These are phyloP conservation scores for Prionace glauca DNA, from an alignment of 2,797 vertebrate genomes.

Conservation along the genomic window DNA sequence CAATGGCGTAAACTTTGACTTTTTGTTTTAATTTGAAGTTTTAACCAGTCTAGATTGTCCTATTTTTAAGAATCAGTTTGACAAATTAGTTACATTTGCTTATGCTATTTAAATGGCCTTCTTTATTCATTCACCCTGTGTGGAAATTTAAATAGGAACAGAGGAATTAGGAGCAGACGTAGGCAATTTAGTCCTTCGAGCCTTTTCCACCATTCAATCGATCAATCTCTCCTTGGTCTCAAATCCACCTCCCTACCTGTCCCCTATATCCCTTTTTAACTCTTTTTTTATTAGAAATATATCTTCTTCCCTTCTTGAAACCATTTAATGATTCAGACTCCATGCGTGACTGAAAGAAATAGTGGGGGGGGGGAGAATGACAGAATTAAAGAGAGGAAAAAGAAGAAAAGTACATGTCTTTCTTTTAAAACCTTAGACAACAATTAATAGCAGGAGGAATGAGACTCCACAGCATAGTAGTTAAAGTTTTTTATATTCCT, in stretches of 20 bases:
- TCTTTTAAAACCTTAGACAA: not conserved
- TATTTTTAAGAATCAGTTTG: not conserved
- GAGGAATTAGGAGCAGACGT: too few species aligned
- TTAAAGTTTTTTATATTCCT: not conserved
- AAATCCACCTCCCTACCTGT: too few species aligned
- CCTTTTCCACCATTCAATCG: too few species aligned
- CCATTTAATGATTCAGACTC: too few species aligned
- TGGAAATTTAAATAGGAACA: not conserved
- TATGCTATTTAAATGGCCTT: not conserved
- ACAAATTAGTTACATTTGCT: not conserved
- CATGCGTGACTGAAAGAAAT: not conserved
- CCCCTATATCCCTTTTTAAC: too few species aligned
- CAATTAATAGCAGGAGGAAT: not conserved
- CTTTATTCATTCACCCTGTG: not conserved
- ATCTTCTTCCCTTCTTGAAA: too few species aligned
- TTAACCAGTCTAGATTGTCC: not conserved
- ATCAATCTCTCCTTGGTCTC: too few species aligned
- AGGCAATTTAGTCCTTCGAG: too few species aligned
- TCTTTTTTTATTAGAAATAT: too few species aligned
- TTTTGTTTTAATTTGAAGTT: not conserved
- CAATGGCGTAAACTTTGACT: not conserved
- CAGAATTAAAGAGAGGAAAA: not conserved
- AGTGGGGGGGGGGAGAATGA: not conserved
- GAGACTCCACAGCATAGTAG: not conserved
- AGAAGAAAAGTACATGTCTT: not conserved